Conservation (phyloP, 2,797 vertebrate genomes). For the Acipenser ruthenus region DNA sequence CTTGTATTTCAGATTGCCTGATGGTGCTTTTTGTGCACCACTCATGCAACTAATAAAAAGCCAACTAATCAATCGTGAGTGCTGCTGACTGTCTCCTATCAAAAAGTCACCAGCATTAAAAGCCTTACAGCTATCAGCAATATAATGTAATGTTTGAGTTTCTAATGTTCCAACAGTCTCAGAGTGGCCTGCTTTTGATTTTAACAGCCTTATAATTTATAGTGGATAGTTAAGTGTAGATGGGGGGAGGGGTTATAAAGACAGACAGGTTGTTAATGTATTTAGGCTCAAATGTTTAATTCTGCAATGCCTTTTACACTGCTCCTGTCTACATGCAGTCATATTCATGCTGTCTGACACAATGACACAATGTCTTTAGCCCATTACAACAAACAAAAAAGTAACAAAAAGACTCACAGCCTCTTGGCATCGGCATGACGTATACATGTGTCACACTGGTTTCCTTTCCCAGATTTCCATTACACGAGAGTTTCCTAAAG, state of each 20-base stretch:
- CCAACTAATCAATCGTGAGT: neutral
- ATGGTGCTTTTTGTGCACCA: neutral
- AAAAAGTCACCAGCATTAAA: neutral
- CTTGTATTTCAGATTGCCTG: neutral
- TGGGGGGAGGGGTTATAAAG: neutral
- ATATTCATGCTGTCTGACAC: too few relatives aligned
- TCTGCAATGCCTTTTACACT: neutral
- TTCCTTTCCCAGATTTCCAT: too few relatives aligned
- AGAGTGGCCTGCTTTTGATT: neutral
- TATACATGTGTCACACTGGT: too few relatives aligned
- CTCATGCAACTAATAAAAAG: conserved; percentile 4
- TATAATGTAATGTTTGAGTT: neutral
- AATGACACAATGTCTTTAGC: too few relatives aligned
- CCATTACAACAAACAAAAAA: too few relatives aligned
- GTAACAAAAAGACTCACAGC: too few relatives aligned
- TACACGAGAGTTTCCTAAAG: too few relatives aligned
- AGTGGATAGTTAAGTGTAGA: neutral
- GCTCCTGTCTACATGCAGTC: too few relatives aligned
- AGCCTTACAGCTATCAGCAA: neutral
- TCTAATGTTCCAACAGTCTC: neutral
- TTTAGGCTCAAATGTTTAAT: neutral
- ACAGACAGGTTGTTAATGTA: neutral
- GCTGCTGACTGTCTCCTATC: neutral
- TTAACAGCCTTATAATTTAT: conserved; percentile 3
- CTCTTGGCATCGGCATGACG: too few relatives aligned